These are phyloP conservation scores for Pteronotus mesoamericanus DNA, from an alignment of 2,797 vertebrate genomes.

Conservation along the genomic window DNA sequence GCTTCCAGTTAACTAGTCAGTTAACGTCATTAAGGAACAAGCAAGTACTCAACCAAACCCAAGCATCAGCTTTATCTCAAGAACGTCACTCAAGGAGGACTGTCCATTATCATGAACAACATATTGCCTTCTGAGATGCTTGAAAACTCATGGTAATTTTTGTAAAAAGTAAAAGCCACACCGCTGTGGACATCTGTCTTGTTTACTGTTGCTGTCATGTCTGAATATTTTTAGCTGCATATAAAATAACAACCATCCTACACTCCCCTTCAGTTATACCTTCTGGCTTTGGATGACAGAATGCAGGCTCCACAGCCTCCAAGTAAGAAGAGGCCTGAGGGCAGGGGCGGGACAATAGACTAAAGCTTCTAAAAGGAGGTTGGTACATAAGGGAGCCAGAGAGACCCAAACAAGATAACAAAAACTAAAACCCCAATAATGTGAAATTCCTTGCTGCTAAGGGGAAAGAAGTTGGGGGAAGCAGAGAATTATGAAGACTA, in stretches of 20 bases:
- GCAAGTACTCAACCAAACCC: neutral
- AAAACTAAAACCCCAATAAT: neutral
- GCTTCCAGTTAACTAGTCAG: neutral
- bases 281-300: neutral
- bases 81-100: neutral
- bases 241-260: neutral
- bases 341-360: neutral
- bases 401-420: neutral
- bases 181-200: neutral
- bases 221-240: conserved; percentile 46
- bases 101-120: neutral
- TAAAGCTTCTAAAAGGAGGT: neutral
- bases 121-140: neutral
- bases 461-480: neutral
- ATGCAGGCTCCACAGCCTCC: neutral
- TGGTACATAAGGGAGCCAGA: neutral
- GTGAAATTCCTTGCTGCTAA: neutral
- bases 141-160: neutral
- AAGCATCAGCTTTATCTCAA: neutral
- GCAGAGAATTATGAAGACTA: neutral
- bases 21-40: neutral
- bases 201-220: neutral
- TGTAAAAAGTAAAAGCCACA: neutral
- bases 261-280: neutral
- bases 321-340: neutral